These are phyloP conservation scores for Synanthedon andrenaeformis DNA, from an alignment of 2,888 invertebrate species.

Conservation along the genomic window DNA sequence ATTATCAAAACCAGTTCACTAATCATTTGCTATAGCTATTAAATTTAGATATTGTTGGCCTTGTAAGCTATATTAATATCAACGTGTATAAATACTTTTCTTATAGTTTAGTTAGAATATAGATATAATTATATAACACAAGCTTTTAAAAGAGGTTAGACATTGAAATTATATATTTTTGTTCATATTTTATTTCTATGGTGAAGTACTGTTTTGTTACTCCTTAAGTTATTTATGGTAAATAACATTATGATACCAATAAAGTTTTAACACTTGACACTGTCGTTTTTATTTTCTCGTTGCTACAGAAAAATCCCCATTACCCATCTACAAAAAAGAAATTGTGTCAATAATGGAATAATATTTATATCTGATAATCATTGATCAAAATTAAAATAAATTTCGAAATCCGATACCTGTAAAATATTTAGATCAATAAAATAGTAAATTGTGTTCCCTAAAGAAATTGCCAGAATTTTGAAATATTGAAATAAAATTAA, in stretches of 20 bases:
- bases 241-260: slow-evolving; percentile 28
- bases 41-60: slow-evolving; percentile 20
- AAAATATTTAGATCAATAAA: no score
- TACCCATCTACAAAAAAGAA: no score
- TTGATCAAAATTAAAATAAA: no score
- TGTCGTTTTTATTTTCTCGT: no score
- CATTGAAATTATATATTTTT: slow-evolving; percentile 41
- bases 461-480: no score
- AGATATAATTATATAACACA: not conserved
- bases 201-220: slow-evolving; percentile 56
- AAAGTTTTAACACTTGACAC: slow-evolving; percentile 15
- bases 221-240: slow-evolving; percentile 47
- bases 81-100: slow-evolving; percentile 48
- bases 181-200: slow-evolving; percentile 40
- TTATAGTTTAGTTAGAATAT: slow-evolving; percentile 27
- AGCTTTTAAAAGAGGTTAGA: slow-evolving; percentile 21
- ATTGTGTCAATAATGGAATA: no score
- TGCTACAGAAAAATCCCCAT: no score
- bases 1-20: slow-evolving; percentile 1
- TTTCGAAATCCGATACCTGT: no score
- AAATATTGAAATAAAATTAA: no score
- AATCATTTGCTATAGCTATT: slow-evolving; percentile 14
- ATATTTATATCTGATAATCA: no score
- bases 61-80: slow-evolving; percentile 63
- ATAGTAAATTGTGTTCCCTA: no score